Evolutionary conservation across 2,113 vertebrate species (phyloP).

Genomic region (Crypturellus undulatus): DNA sequence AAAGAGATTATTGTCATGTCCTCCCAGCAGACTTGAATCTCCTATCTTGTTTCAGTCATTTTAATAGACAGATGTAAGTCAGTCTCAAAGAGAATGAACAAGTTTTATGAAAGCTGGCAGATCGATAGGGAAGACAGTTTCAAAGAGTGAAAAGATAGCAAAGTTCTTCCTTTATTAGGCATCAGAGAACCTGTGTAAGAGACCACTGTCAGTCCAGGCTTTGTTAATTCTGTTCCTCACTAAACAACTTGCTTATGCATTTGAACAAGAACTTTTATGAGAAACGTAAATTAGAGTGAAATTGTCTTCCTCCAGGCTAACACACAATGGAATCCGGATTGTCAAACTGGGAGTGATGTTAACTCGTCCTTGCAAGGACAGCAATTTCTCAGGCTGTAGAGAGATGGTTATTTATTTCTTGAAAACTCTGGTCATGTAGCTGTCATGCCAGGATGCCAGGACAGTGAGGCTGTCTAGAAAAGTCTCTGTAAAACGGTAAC

Average conservation of each 20-base stretch:
- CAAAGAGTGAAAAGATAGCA: not conserved
- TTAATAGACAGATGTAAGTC: not conserved
- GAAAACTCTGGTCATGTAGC: not conserved
- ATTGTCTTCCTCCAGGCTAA: not conserved
- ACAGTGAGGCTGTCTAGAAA: not conserved
- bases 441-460: not conserved
- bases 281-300: not conserved
- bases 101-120: not conserved
- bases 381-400: not conserved
- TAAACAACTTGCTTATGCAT: not conserved
- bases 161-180: not conserved
- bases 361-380: not conserved
- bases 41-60: not conserved
- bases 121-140: not conserved
- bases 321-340: not conserved
- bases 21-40: not conserved
- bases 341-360: not conserved
- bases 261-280: not conserved
- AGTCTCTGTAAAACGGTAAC: not conserved
- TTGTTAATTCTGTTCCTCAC: not conserved
- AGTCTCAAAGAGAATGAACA: not conserved
- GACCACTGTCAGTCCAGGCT: not conserved
- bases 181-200: not conserved
- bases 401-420: not conserved
- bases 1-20: not conserved